Evolutionary conservation across 53 echinoderm and acorn worm genomes (phyloP).

Genomic region (Mesocentrotus franciscanus): DNA sequence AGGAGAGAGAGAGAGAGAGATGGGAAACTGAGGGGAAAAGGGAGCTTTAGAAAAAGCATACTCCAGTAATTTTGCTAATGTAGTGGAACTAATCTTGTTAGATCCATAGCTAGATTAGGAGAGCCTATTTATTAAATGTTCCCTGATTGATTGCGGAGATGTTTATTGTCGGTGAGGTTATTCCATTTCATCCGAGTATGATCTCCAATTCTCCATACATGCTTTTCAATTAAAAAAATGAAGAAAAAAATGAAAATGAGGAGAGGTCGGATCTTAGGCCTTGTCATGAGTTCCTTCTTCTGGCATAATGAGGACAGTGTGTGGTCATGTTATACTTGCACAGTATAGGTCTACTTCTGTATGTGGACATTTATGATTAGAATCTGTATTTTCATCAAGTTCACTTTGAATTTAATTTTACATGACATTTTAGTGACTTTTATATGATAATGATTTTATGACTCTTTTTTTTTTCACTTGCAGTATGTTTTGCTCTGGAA

Average conservation of each 20-base stretch:
- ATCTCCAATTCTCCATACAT: not conserved
- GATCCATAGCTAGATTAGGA: slow-evolving; percentile 27
- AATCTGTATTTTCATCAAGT: too few relatives aligned
- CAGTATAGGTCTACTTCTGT: too few relatives aligned
- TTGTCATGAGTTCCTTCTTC: not conserved
- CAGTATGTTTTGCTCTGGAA: too few relatives aligned
- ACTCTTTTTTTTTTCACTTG: too few relatives aligned
- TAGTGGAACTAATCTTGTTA: slow-evolving; percentile 47
- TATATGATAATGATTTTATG: too few relatives aligned
- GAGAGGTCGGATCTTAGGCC: not conserved
- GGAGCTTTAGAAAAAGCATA: not conserved
- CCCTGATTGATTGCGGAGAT: slow-evolving; percentile 14
- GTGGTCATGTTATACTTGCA: not conserved
- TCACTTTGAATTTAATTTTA: too few relatives aligned
- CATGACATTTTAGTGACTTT: too few relatives aligned
- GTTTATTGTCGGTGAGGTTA: not conserved
- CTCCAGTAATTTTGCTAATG: slow-evolving; percentile 46
- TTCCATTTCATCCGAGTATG: slow-evolving; percentile 13
- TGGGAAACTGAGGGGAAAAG: not conserved
- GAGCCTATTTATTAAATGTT: slow-evolving; percentile 28
- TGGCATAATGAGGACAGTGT: not conserved
- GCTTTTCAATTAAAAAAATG: not conserved
- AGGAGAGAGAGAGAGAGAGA: not conserved
- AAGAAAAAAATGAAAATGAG: not conserved
- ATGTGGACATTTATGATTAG: too few relatives aligned